Base-by-base conservation (phyloP, 2,113 vertebrate species). In the Apodemus sylvaticus region DNA sequence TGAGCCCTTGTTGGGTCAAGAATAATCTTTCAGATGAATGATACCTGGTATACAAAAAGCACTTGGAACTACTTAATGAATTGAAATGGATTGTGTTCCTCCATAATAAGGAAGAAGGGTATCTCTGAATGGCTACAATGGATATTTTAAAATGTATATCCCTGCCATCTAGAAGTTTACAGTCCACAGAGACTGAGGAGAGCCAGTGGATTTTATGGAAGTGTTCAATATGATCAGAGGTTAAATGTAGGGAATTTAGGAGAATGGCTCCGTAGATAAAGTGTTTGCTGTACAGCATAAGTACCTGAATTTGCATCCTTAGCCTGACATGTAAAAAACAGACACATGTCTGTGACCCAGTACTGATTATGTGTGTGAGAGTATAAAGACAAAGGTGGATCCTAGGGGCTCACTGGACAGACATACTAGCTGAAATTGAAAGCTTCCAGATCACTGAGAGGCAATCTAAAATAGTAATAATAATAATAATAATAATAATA, bases 41-140 rank as follows among this genome's bases (percentile, higher is more conserved):
- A 51, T 79, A 86, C 48, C 60, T 83, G 94, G 62, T 89, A 89
- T 51, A 83, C 82, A 86, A 93, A 94, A 89, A 29, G 53, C 36
- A 82, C 60, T 82, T 64, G 73, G 39, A 89, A 93, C 94, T 58
- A 79, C 78, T 83, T 62, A 79, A 42, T 89, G 36, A 90, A n/a
- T 71, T 86, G 20, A 90, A 94, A 68, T 91, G 62, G 48, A 82
- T 86, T 48, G 86, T 2, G 2, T 89, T 82, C 91, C 42, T 70
- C 68, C 89, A 91, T 78, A 95, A 93, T 31, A 42, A 64, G 76
- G 22, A 62, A 78, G 36, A 39, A 91, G 86, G n/a, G 9, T 19
- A 71, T 58, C 55, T 92, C n/a, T n/a, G 55, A 77, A 85, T 20
- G 58, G 29, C 53, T 39, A 45, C 48, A 76, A 71, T 20, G 64